Conservation (phyloP, 1,140 invertebrate genomes). For the Aphaenogaster rudis region DNA sequence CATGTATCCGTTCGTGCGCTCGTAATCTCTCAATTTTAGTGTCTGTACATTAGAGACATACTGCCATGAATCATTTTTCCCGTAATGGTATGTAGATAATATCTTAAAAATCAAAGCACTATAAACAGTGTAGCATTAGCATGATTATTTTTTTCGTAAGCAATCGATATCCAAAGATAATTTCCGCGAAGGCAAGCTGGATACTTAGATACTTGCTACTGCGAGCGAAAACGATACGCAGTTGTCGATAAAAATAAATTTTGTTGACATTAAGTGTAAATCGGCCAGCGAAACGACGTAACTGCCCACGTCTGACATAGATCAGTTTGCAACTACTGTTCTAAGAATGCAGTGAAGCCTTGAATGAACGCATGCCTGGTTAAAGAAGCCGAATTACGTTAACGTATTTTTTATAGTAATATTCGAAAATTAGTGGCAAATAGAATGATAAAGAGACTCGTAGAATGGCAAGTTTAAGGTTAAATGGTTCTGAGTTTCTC, state of each 20-base stretch:
- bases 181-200: conserved; percentile 26
- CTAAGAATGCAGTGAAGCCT: conserved; percentile 3
- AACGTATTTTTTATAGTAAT: background rate
- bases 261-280: conserved; percentile 52
- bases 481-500: conserved; percentile 21
- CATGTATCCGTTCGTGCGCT: background rate
- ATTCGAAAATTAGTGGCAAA: background rate
- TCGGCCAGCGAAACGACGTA: conserved; percentile 2
- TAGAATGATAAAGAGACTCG: background rate
- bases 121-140: background rate
- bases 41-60: background rate
- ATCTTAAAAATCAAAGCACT: background rate
- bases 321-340: background rate
- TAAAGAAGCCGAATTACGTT: background rate
- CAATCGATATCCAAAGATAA: conserved; percentile 9
- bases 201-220: conserved; percentile 17
- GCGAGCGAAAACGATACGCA: conserved; percentile 37
- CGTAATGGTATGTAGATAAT: background rate
- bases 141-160: conserved; percentile 18
- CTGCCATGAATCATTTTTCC: background rate
- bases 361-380: background rate
- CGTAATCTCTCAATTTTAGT: background rate
- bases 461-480: conserved; percentile 44
- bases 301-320: conserved; percentile 50
- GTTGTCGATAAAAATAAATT: conserved; percentile 56